phyloP scores from a whole-genome alignment of 2,113 vertebrate species.

The Cavia aperea region DNA sequence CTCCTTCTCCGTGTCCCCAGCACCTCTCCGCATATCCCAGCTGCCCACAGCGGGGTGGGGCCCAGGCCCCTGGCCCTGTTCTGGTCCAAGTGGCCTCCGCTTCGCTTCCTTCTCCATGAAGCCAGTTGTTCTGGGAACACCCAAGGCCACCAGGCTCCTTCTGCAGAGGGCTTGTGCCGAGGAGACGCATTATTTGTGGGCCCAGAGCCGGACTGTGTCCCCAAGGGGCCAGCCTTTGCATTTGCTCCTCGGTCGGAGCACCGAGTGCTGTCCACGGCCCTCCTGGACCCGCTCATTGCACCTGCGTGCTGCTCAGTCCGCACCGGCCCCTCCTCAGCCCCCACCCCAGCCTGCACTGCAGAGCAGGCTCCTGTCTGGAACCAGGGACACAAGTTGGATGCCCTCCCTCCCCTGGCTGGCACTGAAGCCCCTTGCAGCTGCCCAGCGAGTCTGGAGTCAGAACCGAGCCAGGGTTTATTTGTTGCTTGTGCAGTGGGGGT shows the following conservation, averaged over 20 bases:
- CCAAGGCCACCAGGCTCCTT: neutral
- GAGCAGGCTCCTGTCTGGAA: too few relatives aligned
- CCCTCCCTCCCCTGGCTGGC: too few relatives aligned
- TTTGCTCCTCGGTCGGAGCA: too few relatives aligned
- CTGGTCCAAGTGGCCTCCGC: neutral
- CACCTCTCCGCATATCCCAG: neutral
- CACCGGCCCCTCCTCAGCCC: too few relatives aligned
- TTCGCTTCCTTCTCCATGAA: neutral
- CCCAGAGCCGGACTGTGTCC: neutral
- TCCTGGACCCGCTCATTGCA: neutral
- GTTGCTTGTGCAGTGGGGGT: neutral
- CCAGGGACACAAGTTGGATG: too few relatives aligned
- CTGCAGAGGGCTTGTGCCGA: neutral
- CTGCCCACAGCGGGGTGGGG: fast-evolving
- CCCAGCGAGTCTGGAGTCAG: too few relatives aligned
- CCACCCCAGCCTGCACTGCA: too few relatives aligned
- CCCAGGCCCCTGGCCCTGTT: neutral
- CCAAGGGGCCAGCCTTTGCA: too few relatives aligned
- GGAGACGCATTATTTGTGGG: neutral
- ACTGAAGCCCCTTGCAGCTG: too few relatives aligned
- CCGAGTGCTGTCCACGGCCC: too few relatives aligned
- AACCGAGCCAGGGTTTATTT: neutral
- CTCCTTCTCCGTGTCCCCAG: neutral
- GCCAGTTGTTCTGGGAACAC: neutral
- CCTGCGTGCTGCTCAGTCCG: too few relatives aligned